phyloP scores from a whole-genome alignment of 2,113 vertebrate species.

The Diadophis punctatus region DNA sequence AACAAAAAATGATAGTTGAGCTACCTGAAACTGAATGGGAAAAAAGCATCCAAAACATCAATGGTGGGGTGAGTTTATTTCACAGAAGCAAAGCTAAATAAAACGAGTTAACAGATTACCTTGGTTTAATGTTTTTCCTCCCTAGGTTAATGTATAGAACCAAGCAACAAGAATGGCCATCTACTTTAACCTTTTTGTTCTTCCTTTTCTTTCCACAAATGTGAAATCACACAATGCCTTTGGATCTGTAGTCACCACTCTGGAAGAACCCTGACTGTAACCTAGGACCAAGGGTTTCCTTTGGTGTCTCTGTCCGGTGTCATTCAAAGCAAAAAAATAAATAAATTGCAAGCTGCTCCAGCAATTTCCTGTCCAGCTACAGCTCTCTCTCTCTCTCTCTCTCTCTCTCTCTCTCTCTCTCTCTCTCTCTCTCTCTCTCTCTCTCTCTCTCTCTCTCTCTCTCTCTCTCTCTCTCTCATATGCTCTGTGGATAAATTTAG shows the following conservation, averaged over 20 bases:
- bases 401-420: background rate
- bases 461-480: background rate
- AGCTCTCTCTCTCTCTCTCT: slow-evolving; percentile 43
- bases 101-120: slow-evolving; percentile 60
- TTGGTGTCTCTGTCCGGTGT: slow-evolving; percentile 75
- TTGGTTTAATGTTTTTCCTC: background rate
- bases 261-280: slow-evolving; percentile 54
- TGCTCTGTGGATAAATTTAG: slow-evolving; percentile 73
- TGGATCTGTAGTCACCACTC: background rate
- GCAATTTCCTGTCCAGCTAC: slow-evolving; percentile 90
- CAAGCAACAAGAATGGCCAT: background rate
- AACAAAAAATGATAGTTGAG: slow-evolving; percentile 35
- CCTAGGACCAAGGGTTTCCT: slow-evolving; percentile 81
- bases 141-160: background rate
- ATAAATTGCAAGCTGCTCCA: slow-evolving; percentile 76
- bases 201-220: background rate
- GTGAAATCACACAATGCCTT: background rate
- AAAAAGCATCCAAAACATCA: slow-evolving; percentile 48
- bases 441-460: background rate
- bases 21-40: slow-evolving; percentile 52
- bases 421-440: slow-evolving; percentile 20
- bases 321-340: slow-evolving; percentile 77
- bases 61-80: slow-evolving; percentile 51
- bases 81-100: slow-evolving; percentile 65
- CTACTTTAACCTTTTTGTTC: background rate